Evolutionary conservation across 2,888 invertebrate genomes (phyloP).

Genomic region (Neoascia interrupta): DNA sequence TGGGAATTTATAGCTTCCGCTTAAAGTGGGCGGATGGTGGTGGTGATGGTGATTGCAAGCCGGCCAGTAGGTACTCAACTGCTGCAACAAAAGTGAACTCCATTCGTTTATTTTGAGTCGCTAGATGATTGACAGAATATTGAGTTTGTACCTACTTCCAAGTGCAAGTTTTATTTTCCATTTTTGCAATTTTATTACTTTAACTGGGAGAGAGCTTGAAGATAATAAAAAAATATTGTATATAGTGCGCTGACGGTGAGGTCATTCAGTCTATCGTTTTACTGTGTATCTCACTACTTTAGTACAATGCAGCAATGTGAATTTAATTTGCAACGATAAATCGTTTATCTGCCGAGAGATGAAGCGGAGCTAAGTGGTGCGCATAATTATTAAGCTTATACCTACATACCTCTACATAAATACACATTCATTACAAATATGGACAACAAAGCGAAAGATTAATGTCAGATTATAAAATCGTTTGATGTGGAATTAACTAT

Average conservation of each 20-base stretch:
- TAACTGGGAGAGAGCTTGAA: too few relatives aligned
- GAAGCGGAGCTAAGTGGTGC: slow-evolving; percentile 4
- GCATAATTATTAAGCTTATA: slow-evolving; percentile 29
- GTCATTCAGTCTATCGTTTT: slow-evolving; percentile 13
- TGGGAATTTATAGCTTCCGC: slow-evolving; percentile 62
- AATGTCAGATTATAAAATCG: too few relatives aligned
- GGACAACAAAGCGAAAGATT: slow-evolving; percentile 20
- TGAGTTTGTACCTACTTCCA: slow-evolving; percentile 23
- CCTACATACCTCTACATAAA: background rate
- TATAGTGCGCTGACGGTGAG: slow-evolving; percentile 17
- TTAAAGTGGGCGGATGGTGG: slow-evolving; percentile 55
- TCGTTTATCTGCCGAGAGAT: slow-evolving; percentile 19
- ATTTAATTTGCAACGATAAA: slow-evolving; percentile 48
- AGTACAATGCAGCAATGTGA: slow-evolving; percentile 32
- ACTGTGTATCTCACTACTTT: slow-evolving; percentile 24
- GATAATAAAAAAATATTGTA: too few relatives aligned
- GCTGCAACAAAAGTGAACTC: too few relatives aligned
- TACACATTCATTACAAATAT: background rate
- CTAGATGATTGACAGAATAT: slow-evolving; percentile 60
- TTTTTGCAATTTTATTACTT: too few relatives aligned
- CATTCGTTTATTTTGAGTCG: slow-evolving; percentile 21
- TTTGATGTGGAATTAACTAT: slow-evolving; percentile 19
- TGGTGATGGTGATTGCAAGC: slow-evolving; percentile 1
- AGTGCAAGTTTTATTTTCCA: too few relatives aligned
- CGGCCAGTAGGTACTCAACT: too few relatives aligned